Evolutionary conservation across 1,140 invertebrate genomes (phyloP), one percentile per base, ranked within the genome.

Genomic region (Diplogasteroides magnus): DNA sequence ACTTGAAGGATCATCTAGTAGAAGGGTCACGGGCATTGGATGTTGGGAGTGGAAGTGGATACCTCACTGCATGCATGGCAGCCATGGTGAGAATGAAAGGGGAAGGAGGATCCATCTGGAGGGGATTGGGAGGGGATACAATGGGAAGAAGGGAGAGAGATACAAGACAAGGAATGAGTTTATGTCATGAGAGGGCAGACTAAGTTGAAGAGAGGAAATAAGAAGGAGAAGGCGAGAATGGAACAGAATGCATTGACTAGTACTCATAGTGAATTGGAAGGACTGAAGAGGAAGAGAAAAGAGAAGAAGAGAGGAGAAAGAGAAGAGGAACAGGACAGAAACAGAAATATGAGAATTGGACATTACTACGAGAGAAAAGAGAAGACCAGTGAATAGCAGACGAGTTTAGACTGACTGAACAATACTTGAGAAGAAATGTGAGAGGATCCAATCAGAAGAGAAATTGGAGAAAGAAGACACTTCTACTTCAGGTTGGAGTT

Each of bases 31-130:
- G 86, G 82, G 92, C 91, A 23, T 85, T 97, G 60, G 95, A 98
- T 87, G 92, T 98, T 68, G 94, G 94, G 13, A 96, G 91, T 74
- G 94, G 94, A 25, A 94, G 91, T 81, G 94, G 94, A 2, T 97
- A 96, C 83, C 87, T 97, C 15, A 96, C 93, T 32, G 90, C 91
- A n/a, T 97, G 93, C 79, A 94, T 97, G 90, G 90, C 90, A 31
- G 83, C 89, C 0, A 91, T 95, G 90, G 87, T 93, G 19, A 48
- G 37, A 11, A 19, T 11, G 37, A 48, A 19, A 48, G 13, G 62
- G 62, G 23, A 28, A 31, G n/a, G 29, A 64, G 15, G 62, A 48
- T 19, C 37, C 37, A 48, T 19, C 6, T 48, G 6, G 37, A 48
- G 6, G 37, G 19, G 37, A 48, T 11, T 48, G 6, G 37, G 19